Evolutionary conservation across 2,888 invertebrate species (phyloP).

Genomic region (Glyphotaelius pellucidus): DNA sequence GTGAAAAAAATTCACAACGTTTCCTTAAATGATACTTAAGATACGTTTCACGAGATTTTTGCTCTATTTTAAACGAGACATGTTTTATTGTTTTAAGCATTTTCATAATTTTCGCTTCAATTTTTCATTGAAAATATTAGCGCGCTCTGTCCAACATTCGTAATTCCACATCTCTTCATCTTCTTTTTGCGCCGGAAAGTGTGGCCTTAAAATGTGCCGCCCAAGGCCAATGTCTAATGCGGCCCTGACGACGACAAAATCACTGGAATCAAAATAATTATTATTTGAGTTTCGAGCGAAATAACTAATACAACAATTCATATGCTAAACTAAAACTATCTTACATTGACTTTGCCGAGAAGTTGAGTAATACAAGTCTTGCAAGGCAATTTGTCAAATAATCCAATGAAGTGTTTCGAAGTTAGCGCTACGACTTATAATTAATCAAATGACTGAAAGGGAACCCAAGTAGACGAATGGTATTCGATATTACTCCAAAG

Average conservation of each 20-base stretch:
- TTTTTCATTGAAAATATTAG: no score
- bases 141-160: no score
- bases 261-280: not conserved
- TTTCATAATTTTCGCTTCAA: no score
- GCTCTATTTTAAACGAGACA: no score
- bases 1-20: no score
- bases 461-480: not conserved
- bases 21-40: no score
- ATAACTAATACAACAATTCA: not conserved
- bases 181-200: no score
- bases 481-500: not conserved
- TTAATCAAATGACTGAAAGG: conserved; percentile 13
- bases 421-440: not conserved
- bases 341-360: not conserved
- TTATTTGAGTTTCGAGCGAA: not conserved
- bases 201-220: not conserved
- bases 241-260: not conserved
- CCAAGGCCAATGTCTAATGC: not conserved
- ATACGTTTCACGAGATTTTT: no score
- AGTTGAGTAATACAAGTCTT: conserved; percentile 4
- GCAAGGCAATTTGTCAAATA: conserved; percentile 17
- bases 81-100: no score
- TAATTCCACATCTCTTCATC: no score
- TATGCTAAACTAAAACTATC: conserved; percentile 12
- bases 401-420: conserved; percentile 15